phyloP scores from a whole-genome alignment of 1,140 invertebrate genomes.

The Drosophila prosaltans region DNA sequence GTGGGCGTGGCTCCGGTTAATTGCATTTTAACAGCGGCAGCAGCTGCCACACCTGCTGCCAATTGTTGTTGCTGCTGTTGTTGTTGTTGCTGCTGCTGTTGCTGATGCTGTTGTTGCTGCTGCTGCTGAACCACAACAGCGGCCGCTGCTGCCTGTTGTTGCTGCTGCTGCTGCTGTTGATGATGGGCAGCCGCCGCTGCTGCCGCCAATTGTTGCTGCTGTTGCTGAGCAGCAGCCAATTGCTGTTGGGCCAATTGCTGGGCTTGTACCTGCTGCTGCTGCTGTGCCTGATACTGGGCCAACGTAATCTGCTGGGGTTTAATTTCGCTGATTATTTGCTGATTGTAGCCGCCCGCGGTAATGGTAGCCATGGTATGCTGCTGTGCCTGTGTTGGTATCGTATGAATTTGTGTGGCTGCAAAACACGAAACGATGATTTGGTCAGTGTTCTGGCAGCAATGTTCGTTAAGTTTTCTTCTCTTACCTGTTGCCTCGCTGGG shows the following conservation, averaged over 20 bases:
- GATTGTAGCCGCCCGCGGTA: conserved; percentile 77
- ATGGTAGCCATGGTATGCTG: conserved; percentile 80
- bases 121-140: conserved; percentile 60
- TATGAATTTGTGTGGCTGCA: conserved; percentile 71
- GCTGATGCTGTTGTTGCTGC: conserved; percentile 65
- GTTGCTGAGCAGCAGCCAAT: conserved; percentile 46
- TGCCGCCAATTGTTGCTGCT: conserved; percentile 52
- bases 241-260: conserved; percentile 62
- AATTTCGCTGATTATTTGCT: conserved; percentile 81
- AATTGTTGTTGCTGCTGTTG: conserved; percentile 63
- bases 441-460: too few relatives aligned
- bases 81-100: conserved; percentile 60
- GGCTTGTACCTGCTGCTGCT: conserved; percentile 66
- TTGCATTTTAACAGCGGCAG: conserved; percentile 67
- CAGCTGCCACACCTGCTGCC: conserved; percentile 36
- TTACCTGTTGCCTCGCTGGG: conserved; percentile 68
- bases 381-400: conserved; percentile 74
- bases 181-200: conserved; percentile 39
- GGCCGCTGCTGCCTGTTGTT: conserved; percentile 53
- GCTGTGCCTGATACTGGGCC: conserved; percentile 79
- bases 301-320: conserved; percentile 81
- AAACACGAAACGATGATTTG: not conserved
- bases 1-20: conserved; percentile 72
- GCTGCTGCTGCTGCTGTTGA: conserved; percentile 47
- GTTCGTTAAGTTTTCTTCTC: not conserved